phyloP scores from a whole-genome alignment of 2,888 invertebrate genomes.

The Drosophila longiperda region DNA sequence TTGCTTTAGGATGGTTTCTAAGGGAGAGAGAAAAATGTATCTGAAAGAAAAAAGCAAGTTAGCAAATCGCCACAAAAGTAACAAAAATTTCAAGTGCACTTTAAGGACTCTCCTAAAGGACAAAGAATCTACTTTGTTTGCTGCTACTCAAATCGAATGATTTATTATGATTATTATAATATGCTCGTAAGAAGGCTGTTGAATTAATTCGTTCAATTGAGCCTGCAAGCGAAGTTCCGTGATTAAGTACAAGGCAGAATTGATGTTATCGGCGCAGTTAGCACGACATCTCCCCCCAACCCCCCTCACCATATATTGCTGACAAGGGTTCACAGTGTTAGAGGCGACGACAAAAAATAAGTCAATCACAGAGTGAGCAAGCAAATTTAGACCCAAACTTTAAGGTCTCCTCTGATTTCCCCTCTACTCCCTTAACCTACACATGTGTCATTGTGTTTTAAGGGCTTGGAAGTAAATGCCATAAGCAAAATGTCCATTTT shows the following conservation, averaged over 20 bases:
- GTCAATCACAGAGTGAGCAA: slow-evolving; percentile 46
- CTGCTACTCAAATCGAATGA: slow-evolving; percentile 45
- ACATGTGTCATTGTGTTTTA: slow-evolving; percentile 53
- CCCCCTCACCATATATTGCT: slow-evolving; percentile 7
- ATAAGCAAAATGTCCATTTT: slow-evolving; percentile 28
- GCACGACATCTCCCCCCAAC: slow-evolving; percentile 3
- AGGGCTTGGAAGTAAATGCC: slow-evolving; percentile 59
- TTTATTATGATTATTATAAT: slow-evolving; percentile 69
- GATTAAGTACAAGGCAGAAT: slow-evolving; percentile 47
- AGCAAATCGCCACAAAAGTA: neutral
- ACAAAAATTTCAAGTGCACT: neutral
- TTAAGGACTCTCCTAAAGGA: neutral
- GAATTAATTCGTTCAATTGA: slow-evolving; percentile 33
- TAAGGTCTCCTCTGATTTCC: slow-evolving; percentile 31
- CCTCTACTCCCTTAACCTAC: slow-evolving; percentile 3
- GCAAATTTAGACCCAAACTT: slow-evolving; percentile 40
- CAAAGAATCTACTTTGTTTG: slow-evolving; percentile 1
- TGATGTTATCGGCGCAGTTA: slow-evolving; percentile 55
- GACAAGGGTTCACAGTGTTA: slow-evolving; percentile 62
- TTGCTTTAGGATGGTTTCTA: neutral
- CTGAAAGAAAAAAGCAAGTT: slow-evolving; percentile 2
- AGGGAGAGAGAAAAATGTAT: neutral
- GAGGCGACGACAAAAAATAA: slow-evolving; percentile 45
- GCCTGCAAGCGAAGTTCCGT: slow-evolving; percentile 24
- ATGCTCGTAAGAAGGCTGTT: slow-evolving; percentile 36